These are phyloP conservation scores for Leptothorax acervorum DNA, from an alignment of 2,888 invertebrate genomes.

Conservation along the genomic window DNA sequence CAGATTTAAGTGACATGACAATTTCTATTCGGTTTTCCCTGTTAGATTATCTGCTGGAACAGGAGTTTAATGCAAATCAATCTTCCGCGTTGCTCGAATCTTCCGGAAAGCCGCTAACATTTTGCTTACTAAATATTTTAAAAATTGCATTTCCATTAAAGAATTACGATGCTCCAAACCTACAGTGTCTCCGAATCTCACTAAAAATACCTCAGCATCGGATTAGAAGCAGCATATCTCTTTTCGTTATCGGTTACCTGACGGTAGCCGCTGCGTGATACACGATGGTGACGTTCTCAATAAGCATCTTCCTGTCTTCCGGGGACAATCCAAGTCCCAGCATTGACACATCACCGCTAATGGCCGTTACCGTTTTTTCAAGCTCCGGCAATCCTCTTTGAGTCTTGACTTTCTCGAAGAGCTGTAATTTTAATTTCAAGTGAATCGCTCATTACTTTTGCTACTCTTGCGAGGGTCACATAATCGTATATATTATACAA, in stretches of 20 bases:
- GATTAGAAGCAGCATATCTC: neutral
- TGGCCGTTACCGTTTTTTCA: constrained; percentile 89
- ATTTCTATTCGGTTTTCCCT: neutral
- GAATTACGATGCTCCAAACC: neutral
- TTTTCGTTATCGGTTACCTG: constrained; percentile 73
- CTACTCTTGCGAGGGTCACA: neutral
- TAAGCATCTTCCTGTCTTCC: constrained; percentile 89
- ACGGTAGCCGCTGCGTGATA: constrained; percentile 90
- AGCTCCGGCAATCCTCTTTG: constrained; percentile 89
- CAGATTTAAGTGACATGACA: neutral
- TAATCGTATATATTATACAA: neutral
- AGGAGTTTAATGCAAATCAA: neutral
- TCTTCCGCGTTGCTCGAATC: neutral
- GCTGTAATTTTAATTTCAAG: constrained; percentile 86
- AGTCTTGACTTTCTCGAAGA: constrained; percentile 91
- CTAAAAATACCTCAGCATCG: neutral
- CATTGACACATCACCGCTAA: constrained; percentile 91
- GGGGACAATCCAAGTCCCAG: constrained; percentile 90
- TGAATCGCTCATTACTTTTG: neutral
- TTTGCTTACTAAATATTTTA: neutral
- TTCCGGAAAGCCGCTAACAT: neutral
- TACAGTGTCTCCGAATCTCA: neutral
- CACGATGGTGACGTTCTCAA: constrained; percentile 92
- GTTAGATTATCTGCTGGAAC: neutral
- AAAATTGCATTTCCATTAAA: neutral